Conservation (phyloP, 2,797 vertebrate species). For the Liparis tanakae region DNA sequence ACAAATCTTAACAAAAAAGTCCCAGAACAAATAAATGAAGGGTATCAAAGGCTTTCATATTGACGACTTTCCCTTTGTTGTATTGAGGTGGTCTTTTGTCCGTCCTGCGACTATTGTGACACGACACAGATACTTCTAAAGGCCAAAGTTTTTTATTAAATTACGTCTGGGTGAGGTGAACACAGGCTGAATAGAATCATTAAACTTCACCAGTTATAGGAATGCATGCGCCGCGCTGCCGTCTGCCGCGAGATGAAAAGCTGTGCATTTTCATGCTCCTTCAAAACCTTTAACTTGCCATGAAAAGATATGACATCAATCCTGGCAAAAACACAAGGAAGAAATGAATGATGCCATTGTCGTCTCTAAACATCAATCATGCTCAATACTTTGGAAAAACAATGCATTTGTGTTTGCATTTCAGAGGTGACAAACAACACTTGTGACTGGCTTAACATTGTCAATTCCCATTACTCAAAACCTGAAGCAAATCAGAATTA, state of each 20-base stretch:
- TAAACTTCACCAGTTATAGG: slow-evolving; percentile 89
- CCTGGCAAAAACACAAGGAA: slow-evolving; percentile 91
- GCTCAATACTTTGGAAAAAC: slow-evolving; percentile 91
- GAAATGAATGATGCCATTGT: slow-evolving; percentile 98
- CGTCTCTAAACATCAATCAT: slow-evolving; percentile 94
- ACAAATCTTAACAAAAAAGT: slow-evolving; percentile 74
- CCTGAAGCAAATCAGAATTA: slow-evolving; percentile 98
- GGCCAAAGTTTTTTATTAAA: slow-evolving; percentile 88
- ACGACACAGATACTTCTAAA: slow-evolving; percentile 82
- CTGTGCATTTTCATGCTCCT: slow-evolving; percentile 86
- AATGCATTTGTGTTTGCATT: slow-evolving; percentile 99
- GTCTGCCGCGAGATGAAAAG: slow-evolving; percentile 87
- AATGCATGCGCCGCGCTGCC: slow-evolving; percentile 81
- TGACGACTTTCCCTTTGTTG: slow-evolving; percentile 80
- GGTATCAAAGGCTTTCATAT: slow-evolving; percentile 78
- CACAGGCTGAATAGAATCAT: slow-evolving; percentile 88
- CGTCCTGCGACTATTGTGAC: slow-evolving; percentile 80
- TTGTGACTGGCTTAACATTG: slow-evolving; percentile 97
- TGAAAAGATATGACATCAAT: slow-evolving; percentile 99
- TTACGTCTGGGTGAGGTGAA: slow-evolving; percentile 91
- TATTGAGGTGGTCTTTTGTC: slow-evolving; percentile 82
- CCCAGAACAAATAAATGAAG: slow-evolving; percentile 75
- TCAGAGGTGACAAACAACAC: slow-evolving; percentile 99
- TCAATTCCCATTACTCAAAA: slow-evolving; percentile 99
- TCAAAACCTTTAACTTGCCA: slow-evolving; percentile 93